phyloP scores from a whole-genome alignment of 2,888 invertebrate genomes.

The Macaria liturata region DNA sequence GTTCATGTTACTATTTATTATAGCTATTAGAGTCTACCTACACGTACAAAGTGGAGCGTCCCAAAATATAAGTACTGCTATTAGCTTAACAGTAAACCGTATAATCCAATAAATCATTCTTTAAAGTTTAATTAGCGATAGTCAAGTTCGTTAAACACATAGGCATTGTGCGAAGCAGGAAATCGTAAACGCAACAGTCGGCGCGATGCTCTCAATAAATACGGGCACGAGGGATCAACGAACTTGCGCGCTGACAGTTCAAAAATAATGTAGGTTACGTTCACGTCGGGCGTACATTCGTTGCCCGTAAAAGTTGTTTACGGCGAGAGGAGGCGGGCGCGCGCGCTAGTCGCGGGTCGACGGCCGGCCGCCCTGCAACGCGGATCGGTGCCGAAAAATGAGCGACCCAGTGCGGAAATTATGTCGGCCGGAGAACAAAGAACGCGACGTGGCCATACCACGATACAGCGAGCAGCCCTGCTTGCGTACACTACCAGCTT shows the following conservation, averaged over 20 bases:
- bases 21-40: conserved; percentile 28
- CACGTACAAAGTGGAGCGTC: conserved; percentile 27
- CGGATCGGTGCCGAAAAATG: conserved; percentile 78
- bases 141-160: conserved; percentile 55
- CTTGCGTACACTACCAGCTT: too few species aligned
- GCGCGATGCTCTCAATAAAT: conserved; percentile 76
- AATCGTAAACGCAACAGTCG: conserved; percentile 63
- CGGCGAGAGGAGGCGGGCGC: conserved; percentile 60
- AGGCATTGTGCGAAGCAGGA: conserved; percentile 57
- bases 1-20: conserved; percentile 19
- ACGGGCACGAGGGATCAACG: conserved; percentile 67
- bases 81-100: conserved; percentile 32
- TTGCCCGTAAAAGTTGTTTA: conserved; percentile 81
- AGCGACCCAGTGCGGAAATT: conserved; percentile 76
- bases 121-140: conserved; percentile 35
- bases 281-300: conserved; percentile 80
- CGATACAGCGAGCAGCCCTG: too few species aligned
- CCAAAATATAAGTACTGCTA: conserved; percentile 29
- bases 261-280: conserved; percentile 83
- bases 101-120: conserved; percentile 36
- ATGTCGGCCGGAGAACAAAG: conserved; percentile 75
- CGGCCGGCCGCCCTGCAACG: conserved; percentile 66
- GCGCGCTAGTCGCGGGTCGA: conserved; percentile 62
- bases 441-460: conserved; percentile 30
- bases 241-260: conserved; percentile 80